Percentiles rank a stretch among this genome's conserved stretches.
phyloP scores from a whole-genome alignment of 2,797 vertebrate genomes.

The Karalla daura region DNA sequence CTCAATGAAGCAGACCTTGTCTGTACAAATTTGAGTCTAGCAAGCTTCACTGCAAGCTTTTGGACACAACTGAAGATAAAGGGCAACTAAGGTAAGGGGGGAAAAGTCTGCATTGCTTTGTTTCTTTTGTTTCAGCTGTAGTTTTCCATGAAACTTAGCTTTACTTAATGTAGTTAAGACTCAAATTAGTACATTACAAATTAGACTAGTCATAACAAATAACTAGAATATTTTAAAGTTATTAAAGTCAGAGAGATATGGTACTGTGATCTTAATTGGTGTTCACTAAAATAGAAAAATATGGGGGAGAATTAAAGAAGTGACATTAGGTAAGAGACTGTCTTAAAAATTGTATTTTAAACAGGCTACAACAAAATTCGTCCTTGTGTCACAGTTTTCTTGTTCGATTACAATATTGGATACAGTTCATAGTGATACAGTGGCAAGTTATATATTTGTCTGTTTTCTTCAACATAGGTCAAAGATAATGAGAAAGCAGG shows the following conservation, averaged over 20 bases:
- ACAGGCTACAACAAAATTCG: background rate
- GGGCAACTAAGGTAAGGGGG: constrained; percentile 29
- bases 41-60: background rate
- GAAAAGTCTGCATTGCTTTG: constrained; percentile 1
- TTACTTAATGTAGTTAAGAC: no score
- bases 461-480: constrained; percentile 57
- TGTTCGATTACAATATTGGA: background rate
- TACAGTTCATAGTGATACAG: background rate
- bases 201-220: no score
- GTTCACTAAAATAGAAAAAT: no score
- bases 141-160: no score
- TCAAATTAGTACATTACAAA: no score
- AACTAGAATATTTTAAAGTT: no score
- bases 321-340: background rate
- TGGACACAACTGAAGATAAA: background rate
- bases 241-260: no score
- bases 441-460: constrained; percentile 1
- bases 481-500: constrained; percentile 54
- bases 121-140: no score
- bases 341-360: background rate
- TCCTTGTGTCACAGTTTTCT: background rate
- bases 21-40: background rate
- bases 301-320: no score
- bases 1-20: background rate
- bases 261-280: no score